phyloP scores from a whole-genome alignment of 2,797 vertebrate species.

The Sebastiscus albofasciatus region DNA sequence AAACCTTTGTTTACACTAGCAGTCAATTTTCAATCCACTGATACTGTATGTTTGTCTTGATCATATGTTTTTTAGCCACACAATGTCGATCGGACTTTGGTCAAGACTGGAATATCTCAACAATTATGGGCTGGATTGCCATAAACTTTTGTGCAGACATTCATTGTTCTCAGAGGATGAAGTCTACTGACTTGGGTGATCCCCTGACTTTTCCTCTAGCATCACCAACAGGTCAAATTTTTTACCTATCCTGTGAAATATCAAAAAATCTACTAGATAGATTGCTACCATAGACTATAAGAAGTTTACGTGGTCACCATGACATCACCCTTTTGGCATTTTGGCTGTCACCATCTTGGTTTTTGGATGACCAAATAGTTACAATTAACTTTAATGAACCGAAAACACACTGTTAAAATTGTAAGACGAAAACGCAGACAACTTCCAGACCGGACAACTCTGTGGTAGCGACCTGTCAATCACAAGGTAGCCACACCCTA shows the following conservation, averaged over 20 bases:
- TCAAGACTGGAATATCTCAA: background rate
- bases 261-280: background rate
- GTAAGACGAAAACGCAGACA: no score
- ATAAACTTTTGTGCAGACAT: background rate
- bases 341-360: background rate
- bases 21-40: background rate
- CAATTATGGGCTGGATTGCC: background rate
- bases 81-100: background rate
- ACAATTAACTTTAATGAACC: background rate
- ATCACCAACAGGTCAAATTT: fast-evolving
- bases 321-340: background rate
- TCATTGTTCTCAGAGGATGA: background rate
- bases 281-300: background rate
- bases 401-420: no score
- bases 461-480: no score
- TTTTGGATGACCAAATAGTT: background rate
- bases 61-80: background rate
- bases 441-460: no score
- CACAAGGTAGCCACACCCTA: no score
- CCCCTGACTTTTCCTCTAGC: background rate
- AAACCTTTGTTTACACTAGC: background rate
- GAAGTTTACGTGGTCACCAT: background rate
- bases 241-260: background rate
- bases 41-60: background rate
- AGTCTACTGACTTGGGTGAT: background rate